Percentiles rank a stretch among this genome's conserved stretches.
Evolutionary conservation across 2,888 invertebrate species (phyloP).

Genomic region (Metalampra italica): DNA sequence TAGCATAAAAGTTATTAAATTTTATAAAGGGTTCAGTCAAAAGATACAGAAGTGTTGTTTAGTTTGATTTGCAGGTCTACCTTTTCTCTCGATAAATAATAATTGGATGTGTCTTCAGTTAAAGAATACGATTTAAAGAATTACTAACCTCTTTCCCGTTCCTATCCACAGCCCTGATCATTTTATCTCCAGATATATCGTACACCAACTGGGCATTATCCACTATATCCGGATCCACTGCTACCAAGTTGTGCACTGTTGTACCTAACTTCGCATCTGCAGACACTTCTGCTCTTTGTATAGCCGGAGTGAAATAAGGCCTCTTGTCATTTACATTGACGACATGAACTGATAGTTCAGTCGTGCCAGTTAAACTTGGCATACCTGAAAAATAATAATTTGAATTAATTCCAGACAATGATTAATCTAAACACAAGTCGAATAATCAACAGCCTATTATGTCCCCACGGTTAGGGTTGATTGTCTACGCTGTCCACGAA

Average conservation of each 20-base stretch:
- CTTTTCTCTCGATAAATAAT: too few species aligned
- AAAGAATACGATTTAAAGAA: too few species aligned
- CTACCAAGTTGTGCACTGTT: conserved; percentile 83
- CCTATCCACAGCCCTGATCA: conserved; percentile 88
- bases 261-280: conserved; percentile 88
- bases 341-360: conserved; percentile 87
- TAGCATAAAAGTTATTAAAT: too few species aligned
- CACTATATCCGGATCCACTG: conserved; percentile 88
- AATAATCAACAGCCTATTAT: too few species aligned
- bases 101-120: too few species aligned
- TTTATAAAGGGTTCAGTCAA: too few species aligned
- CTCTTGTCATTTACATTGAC: conserved; percentile 93
- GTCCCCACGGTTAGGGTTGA: too few species aligned
- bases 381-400: conserved; percentile 70
- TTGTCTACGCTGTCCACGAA: too few species aligned
- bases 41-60: too few species aligned
- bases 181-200: conserved; percentile 80
- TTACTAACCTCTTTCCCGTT: conserved; percentile 84
- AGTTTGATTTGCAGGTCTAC: too few species aligned
- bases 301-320: conserved; percentile 88
- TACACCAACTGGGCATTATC: conserved; percentile 83
- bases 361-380: conserved; percentile 89
- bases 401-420: background rate
- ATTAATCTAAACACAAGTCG: too few species aligned
- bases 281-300: conserved; percentile 88